Evolutionary conservation across 92 coral and sea anemone genomes (phyloP), one percentile per base, ranked within the genome.

Genomic region (Pocillopora meandrina): DNA sequence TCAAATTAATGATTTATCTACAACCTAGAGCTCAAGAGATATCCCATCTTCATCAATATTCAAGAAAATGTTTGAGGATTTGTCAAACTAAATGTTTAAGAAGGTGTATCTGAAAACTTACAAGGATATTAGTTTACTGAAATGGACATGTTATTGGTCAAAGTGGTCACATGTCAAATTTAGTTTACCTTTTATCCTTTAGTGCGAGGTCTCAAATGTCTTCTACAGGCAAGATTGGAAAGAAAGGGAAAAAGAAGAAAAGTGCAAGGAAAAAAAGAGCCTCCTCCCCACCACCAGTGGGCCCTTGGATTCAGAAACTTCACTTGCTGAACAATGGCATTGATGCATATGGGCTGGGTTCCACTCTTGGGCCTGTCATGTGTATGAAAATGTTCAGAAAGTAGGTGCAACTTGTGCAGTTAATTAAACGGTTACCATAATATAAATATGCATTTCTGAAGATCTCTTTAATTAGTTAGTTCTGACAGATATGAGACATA

Each of bases 281-380:
- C 94, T 42, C 94, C 95, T 52, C 95, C 96, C 99, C 99, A 6
- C 99, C 99, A 74, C 94, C 94, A 67, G 98, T 97, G 56, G 99
- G 99, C 34, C 98, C 99, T 34, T 97, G 99, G 99, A 87, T 97
- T 33, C 95, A 92, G 81, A 97, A 97, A 75, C 94, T 97, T 56
- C 99, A 97, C 71, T 86, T 97, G 56, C 67, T 95, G 36, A 91
- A 97, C 92, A 97, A 97, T 72, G 99, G 99, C 55, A 91, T 97
- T 64, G 99, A 96, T 74, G 91, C 93, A 1, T 92, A 90, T 87
- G 99, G 99, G 9, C 75, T 87, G 71, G 99, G 96, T 7, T 92
- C 98, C 33, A 92, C 90, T 56, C 88, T 96, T 18, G 98, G 96
- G 1, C 99, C 99, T 17, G 95, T 96, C 71, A 95, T 96, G 96